Evolutionary conservation across 2,113 vertebrate species (phyloP), one percentile per base, ranked within the genome.

Genomic region (Misgurnus anguillicaudatus): DNA sequence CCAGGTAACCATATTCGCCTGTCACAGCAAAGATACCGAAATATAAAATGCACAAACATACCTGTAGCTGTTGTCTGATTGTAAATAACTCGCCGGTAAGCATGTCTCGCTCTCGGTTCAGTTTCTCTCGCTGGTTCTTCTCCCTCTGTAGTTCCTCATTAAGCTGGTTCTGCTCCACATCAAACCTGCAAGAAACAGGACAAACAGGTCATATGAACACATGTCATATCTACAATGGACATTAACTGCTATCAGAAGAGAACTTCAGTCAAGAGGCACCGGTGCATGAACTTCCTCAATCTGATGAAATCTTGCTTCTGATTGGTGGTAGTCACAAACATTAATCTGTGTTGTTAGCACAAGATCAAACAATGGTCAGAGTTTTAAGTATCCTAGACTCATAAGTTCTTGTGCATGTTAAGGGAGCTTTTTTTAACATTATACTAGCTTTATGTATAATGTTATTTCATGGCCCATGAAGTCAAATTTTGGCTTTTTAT

Each of bases 21-120:
- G 3, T 31, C 24, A 31, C 24, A 31, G 24, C 24, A 31, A 31
- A 31, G 24, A 31, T 31, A 31, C 24, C 1, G 24, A 31, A 31
- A 31, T 31, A 31, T 31, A 31, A 31, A 31, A 31, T 31, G 24
- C 24, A 31, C 24, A 16, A 13, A 36, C 51, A 39, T 14, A 98
- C 98, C 94, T 98, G 95, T 75, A 98, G 90, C 81, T 98, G 95
- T 89, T 98, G 96, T 79, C 93, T 95, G 80, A 99, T 89, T 88
- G 95, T 94, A 24, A 98, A 98, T 42, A 96, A 91, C 89, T 99
- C 98, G 0, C 93, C 93, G 0, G 94, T 94, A 86, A 99, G 91
- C 74, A 92, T 84, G 62, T 99, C 97, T 87, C 94, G 96, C 87
- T 99, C 98, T 0, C 96, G 91, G 82, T 92, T 90, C 83, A 99